These are phyloP conservation scores for Sebastes oblongus DNA, from an alignment of 2,797 vertebrate genomes.

Conservation along the genomic window DNA sequence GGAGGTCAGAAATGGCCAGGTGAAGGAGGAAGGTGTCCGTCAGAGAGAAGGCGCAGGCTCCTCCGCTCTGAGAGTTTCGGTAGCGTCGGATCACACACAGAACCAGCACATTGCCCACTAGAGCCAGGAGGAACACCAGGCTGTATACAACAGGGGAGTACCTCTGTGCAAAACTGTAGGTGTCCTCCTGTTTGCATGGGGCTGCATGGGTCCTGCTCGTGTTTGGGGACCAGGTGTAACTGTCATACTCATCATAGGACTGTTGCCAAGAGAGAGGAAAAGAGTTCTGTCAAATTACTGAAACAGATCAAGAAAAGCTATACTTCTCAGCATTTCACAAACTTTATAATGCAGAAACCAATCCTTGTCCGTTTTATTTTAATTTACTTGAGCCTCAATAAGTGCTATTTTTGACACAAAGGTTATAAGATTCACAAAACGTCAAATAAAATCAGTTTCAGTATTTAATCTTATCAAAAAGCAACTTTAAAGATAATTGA, in stretches of 20 bases:
- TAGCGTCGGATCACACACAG: slow-evolving; percentile 82
- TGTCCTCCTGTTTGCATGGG: slow-evolving; percentile 63
- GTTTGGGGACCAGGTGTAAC: fast-evolving
- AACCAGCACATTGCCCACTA: slow-evolving; percentile 83
- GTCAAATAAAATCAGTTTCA: not conserved
- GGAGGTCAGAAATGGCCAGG: slow-evolving; percentile 85
- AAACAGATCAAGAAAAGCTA: not conserved
- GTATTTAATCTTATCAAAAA: not conserved
- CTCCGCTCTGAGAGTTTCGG: slow-evolving; percentile 63
- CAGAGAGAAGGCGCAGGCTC: slow-evolving; percentile 76
- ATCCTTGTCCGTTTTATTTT: not conserved
- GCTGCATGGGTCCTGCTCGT: fast-evolving
- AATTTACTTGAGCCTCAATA: not conserved
- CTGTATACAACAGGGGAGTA: slow-evolving; percentile 77
- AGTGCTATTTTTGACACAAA: not conserved
- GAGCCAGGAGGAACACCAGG: slow-evolving; percentile 81
- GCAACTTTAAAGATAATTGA: not conserved
- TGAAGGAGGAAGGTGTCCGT: slow-evolving; percentile 86
- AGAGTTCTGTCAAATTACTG: not conserved
- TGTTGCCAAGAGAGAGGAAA: not conserved
- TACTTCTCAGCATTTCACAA: not conserved
- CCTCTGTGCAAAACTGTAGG: slow-evolving; percentile 64
- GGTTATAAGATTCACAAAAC: not conserved
- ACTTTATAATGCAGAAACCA: not conserved
- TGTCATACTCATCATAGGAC: not conserved